Evolutionary conservation across 2,797 vertebrate species (phyloP), one percentile per base, ranked within the genome.

Genomic region (Sebastes hubbsi): DNA sequence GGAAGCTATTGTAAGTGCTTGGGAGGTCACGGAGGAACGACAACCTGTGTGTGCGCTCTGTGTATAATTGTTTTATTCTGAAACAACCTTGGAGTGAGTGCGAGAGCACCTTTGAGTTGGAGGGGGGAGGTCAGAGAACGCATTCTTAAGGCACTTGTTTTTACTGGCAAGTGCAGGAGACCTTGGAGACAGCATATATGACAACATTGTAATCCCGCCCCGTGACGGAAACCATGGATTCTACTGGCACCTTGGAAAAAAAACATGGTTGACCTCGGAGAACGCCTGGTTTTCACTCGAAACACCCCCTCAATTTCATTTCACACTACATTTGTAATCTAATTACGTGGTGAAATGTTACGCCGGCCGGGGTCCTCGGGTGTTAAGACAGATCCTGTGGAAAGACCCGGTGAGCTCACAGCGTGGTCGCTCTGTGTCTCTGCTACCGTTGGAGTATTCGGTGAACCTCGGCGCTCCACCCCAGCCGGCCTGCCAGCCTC

Each of bases 31-130:
- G 13, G 4, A 27, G 13, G 59, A 72, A 71, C 63, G 70, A 79
- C 88, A 77, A 79, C 63, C 81, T 93, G 90, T 87, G 75, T 82
- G 90, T 61, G 80, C 6, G 68, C 60, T 88, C 72, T 87, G 88
- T 82, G 84, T 69, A 27, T 88, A 94, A 95, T 83, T 94, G 91
- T 89, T 96, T 95, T 93, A 91, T 92, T 95, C 90, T 94, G 89
- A 80, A 94, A 90, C 82, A 94, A 89, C 84, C 94, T 94, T 85
- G 93, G 93, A 95, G 87, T 60, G 73, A 91, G 77, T 80, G 32
- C 74, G 88, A 87, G 90, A 87, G 81, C 89, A 84, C 82, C 87
- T 85, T 72, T 0, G 60, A 89, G 83, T 90, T 77, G 84, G 66
- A 86, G 59, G 7, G 4, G 12, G 55, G 91, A 80, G 86, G 75